These are phyloP conservation scores for Aphaenogaster ashmeadi DNA, from an alignment of 1,140 invertebrate species.

Conservation along the genomic window DNA sequence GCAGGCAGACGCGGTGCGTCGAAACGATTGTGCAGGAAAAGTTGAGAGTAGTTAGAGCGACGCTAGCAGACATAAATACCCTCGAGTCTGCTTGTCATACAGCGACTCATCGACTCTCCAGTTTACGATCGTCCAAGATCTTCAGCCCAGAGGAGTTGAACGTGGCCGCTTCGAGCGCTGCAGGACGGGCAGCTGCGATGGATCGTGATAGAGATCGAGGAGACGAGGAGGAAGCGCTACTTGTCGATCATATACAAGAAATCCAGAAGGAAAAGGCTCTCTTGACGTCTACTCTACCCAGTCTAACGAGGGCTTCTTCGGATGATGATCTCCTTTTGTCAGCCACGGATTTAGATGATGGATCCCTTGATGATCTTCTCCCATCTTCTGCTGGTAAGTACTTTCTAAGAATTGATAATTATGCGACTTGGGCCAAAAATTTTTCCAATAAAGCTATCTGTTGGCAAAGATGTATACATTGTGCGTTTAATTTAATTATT, in stretches of 20 bases:
- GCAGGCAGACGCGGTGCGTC: constrained; percentile 94
- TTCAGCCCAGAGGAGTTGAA: constrained; percentile 90
- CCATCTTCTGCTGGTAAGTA: constrained; percentile 84
- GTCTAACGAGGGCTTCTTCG: constrained; percentile 92
- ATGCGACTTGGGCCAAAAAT: background rate
- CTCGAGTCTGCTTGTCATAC: constrained; percentile 94
- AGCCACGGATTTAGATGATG: constrained; percentile 91
- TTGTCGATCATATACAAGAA: constrained; percentile 92
- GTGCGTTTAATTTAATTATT: constrained; percentile 10
- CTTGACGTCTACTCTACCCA: constrained; percentile 93
- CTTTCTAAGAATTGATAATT: background rate
- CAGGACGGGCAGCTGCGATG: constrained; percentile 77
- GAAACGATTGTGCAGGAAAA: constrained; percentile 95
- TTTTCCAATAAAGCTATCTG: constrained; percentile 24
- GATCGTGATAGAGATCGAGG: constrained; percentile 83
- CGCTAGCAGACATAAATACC: constrained; percentile 95
- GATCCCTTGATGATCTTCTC: constrained; percentile 89
- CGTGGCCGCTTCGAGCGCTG: constrained; percentile 82
- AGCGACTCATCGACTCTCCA: constrained; percentile 91
- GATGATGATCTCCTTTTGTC: constrained; percentile 94
- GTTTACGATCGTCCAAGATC: constrained; percentile 92
- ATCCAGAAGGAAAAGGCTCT: constrained; percentile 94
- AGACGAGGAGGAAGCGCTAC: constrained; percentile 90
- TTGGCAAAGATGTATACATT: background rate
- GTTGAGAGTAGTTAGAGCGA: constrained; percentile 91